Conservation (phyloP, 1,140 invertebrate genomes). For the Archivesica marissinica region DNA sequence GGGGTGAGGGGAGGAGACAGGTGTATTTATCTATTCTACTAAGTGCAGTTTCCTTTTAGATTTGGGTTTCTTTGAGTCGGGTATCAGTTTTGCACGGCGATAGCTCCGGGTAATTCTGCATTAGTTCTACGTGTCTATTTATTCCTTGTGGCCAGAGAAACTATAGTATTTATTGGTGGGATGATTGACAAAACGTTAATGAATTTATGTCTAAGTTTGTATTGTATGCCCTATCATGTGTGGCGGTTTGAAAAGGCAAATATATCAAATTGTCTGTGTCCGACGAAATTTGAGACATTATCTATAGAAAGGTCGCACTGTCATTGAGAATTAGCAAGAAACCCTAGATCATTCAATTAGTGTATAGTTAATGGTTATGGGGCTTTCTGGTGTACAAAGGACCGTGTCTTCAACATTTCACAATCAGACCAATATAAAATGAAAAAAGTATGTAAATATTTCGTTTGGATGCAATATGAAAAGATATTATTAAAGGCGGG, state of each 20-base stretch:
- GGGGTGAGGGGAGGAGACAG: too few relatives aligned
- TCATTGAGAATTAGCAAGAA: slow-evolving; percentile 42
- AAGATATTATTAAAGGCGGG: too few relatives aligned
- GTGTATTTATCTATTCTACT: too few relatives aligned
- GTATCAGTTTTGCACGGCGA: not conserved
- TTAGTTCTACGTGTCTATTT: not conserved
- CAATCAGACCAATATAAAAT: too few relatives aligned
- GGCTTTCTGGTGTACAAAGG: too few relatives aligned
- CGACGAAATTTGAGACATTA: slow-evolving; percentile 26
- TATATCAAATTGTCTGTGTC: slow-evolving; percentile 47
- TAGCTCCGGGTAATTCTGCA: not conserved
- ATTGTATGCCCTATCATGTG: not conserved
- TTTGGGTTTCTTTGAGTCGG: not conserved
- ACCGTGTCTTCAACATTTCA: too few relatives aligned
- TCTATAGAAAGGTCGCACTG: slow-evolving; percentile 3
- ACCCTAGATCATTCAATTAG: slow-evolving; percentile 42
- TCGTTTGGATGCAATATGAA: too few relatives aligned
- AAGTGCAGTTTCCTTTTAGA: too few relatives aligned
- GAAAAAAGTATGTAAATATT: too few relatives aligned
- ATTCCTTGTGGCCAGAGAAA: not conserved
- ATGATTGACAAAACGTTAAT: slow-evolving; percentile 55
- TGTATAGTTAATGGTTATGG: not conserved
- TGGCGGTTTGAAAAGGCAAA: slow-evolving; percentile 6
- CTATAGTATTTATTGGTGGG: not conserved
- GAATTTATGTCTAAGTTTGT: slow-evolving; percentile 44